These are phyloP conservation scores for Hemiscyllium ocellatum DNA, from an alignment of 2,113 vertebrate genomes.

Conservation along the genomic window DNA sequence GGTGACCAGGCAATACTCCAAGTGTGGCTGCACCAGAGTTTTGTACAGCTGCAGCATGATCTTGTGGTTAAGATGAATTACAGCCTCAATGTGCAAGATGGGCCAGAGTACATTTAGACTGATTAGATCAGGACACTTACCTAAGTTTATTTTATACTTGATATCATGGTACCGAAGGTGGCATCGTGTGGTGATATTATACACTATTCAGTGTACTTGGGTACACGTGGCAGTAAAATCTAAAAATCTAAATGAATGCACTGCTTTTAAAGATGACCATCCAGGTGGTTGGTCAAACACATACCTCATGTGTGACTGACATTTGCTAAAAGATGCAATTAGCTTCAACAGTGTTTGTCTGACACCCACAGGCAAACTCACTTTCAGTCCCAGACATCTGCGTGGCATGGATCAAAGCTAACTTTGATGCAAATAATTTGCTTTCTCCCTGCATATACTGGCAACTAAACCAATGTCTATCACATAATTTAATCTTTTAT, in stretches of 20 bases:
- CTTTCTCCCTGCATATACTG: background rate
- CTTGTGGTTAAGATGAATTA: background rate
- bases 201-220: no score
- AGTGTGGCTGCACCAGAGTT: no score
- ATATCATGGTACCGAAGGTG: no score
- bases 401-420: background rate
- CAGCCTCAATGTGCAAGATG: background rate
- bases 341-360: background rate
- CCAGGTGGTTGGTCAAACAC: background rate
- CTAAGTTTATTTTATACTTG: no score
- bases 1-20: no score
- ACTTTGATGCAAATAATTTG: background rate
- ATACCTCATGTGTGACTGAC: background rate
- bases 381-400: background rate
- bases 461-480: background rate
- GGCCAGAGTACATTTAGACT: background rate
- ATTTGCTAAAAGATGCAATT: background rate
- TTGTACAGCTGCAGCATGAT: no score
- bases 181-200: no score
- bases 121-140: background rate
- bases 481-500: background rate
- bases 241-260: background rate
- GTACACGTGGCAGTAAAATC: no score
- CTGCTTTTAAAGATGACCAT: background rate
- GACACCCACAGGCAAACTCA: no score